Base-by-base conservation (phyloP, 2,113 vertebrate genomes). In the Athene noctua region DNA sequence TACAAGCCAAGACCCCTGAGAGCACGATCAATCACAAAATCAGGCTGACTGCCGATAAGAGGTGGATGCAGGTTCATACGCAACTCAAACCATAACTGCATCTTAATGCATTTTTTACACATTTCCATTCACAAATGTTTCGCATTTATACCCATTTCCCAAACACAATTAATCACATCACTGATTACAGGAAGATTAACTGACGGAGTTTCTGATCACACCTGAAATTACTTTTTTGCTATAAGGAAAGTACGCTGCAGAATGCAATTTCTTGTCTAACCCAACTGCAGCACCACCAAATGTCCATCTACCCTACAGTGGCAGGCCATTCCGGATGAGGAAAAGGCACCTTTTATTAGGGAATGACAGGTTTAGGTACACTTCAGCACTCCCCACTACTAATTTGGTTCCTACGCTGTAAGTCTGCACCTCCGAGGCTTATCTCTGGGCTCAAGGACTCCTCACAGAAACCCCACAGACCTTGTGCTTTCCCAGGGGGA, bases 321-420 rank as follows among this genome's bases (percentile, higher is more conserved):
- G 7, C 59, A 32, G 49, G n/a, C 40, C 26, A 1, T 9, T 20
- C 57, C 13, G 15, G 26, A 6, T 19, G 13, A 62, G 46, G 15
- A 32, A 27, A 90, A 46, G 25, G 13, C 47, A 61, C 10, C 1
- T 2, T 12, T 73, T 29, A 14, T 54, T 7, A 32, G n/a, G 21
- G 3, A n/a, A 30, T 6, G 30, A 11, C 36, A 32, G 36, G 8
- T 16, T 23, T 2, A 0, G 16, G 30, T 8, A 10, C 1, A 25
- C 4, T 16, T 38, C 68, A 32, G 65, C 17, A 5, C 42, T 57
- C 30, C 36, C 36, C 21, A 15, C 16, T 9, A 6, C 5, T 30
- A 0, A 11, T 15, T 8, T 13, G 32, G 32, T 9, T 8, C 36
- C 22, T 10, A 2, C 34, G 1, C 0, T 10, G 3, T 1, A 42